Conservation (phyloP, 2,797 vertebrate genomes). For the Phataginus tricuspis region DNA sequence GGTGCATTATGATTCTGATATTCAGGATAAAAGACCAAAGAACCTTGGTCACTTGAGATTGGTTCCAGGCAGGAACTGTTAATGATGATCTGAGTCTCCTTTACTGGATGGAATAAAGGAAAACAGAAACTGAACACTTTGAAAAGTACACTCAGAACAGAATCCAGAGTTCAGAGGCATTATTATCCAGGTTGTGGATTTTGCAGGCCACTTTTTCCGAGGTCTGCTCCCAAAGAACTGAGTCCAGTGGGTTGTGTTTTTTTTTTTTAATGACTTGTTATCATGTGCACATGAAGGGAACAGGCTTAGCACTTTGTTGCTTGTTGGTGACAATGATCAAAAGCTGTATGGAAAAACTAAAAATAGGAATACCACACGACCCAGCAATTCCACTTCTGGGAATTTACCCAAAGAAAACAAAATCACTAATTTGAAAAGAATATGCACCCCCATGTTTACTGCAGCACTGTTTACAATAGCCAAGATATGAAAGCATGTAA, state of each 20-base stretch:
- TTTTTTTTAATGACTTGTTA: background rate
- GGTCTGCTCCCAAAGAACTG: slow-evolving; percentile 12
- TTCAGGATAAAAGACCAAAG: slow-evolving; percentile 27
- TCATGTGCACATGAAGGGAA: background rate
- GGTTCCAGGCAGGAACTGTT: slow-evolving; percentile 65
- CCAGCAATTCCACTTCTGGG: too few species aligned
- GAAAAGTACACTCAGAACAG: slow-evolving; percentile 24
- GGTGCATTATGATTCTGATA: background rate
- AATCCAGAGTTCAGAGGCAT: slow-evolving; percentile 15
- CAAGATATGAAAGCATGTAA: too few species aligned
- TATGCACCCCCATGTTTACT: too few species aligned
- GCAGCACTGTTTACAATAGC: too few species aligned
- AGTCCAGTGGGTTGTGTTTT: background rate
- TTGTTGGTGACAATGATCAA: background rate
- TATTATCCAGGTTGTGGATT: background rate
- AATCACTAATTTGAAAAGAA: too few species aligned
- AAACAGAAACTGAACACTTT: slow-evolving; percentile 61
- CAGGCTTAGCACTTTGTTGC: background rate
- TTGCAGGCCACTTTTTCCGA: background rate
- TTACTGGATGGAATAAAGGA: slow-evolving; percentile 46
- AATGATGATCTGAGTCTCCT: slow-evolving; percentile 46
- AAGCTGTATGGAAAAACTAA: background rate
- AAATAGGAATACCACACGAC: too few species aligned
- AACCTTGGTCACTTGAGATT: slow-evolving; percentile 43
- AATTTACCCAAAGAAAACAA: too few species aligned